Conservation (phyloP, 2,888 invertebrate genomes). For the Mimumesa dahlbomi region DNA sequence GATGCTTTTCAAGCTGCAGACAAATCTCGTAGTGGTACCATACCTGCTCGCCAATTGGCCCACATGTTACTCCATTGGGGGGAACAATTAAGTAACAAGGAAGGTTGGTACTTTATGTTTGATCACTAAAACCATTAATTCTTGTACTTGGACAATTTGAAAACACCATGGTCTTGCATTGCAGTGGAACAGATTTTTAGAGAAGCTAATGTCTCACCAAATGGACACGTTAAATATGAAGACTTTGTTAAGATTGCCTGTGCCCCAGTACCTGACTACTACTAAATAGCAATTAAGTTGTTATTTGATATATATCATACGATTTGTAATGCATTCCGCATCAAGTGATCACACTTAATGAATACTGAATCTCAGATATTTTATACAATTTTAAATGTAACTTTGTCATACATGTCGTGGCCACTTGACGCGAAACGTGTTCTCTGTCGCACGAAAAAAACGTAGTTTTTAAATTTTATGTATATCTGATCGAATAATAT, state of each 20-base stretch:
- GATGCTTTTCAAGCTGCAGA: slow-evolving; percentile 96
- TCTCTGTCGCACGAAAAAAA: too few relatives aligned
- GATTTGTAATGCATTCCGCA: slow-evolving; percentile 1
- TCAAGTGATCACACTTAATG: too few relatives aligned
- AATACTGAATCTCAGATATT: too few relatives aligned
- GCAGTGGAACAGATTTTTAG: slow-evolving; percentile 93
- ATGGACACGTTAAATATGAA: slow-evolving; percentile 91
- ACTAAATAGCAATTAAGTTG: slow-evolving; percentile 80
- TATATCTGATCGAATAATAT: too few relatives aligned
- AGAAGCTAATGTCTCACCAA: slow-evolving; percentile 92
- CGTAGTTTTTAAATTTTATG: too few relatives aligned
- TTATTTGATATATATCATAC: slow-evolving; percentile 14
- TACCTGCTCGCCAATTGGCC: slow-evolving; percentile 91
- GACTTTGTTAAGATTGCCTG: slow-evolving; percentile 96
- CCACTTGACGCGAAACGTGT: too few relatives aligned
- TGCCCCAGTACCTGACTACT: slow-evolving; percentile 96
- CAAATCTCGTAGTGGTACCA: slow-evolving; percentile 86
- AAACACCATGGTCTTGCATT: slow-evolving; percentile 37
- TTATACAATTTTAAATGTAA: too few relatives aligned
- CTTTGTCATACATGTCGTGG: too few relatives aligned
- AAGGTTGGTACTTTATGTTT: slow-evolving; percentile 80
- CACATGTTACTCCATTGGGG: slow-evolving; percentile 95
- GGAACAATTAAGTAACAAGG: slow-evolving; percentile 87
- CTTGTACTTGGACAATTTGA: neutral
- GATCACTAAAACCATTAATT: neutral